Conservation (phyloP, 2,113 vertebrate genomes). For the Macquaria australasica region DNA sequence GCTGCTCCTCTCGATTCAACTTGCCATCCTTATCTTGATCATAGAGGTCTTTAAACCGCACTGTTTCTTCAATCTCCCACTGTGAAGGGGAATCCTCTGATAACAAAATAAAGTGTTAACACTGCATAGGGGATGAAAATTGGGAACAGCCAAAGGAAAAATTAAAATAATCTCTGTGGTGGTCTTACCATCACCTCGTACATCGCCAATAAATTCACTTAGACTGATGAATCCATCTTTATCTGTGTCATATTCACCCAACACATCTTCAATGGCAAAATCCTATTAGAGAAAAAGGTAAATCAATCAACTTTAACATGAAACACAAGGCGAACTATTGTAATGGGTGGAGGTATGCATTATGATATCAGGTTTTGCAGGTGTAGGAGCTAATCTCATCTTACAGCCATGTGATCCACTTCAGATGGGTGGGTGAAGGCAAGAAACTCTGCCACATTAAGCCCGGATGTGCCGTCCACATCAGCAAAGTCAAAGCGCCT, state of each 20-base stretch:
- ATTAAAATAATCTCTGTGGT: background rate
- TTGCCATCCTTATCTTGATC: conserved; percentile 93
- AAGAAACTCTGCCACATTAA: conserved; percentile 91
- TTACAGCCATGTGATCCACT: conserved; percentile 95
- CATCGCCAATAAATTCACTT: conserved; percentile 94
- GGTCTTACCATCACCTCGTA: conserved; percentile 89
- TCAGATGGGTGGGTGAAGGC: conserved; percentile 97
- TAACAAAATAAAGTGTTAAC: background rate
- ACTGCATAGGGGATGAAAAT: no score
- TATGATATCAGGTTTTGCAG: conserved; percentile 25
- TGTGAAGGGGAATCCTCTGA: conserved; percentile 87
- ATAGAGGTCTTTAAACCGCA: conserved; percentile 94
- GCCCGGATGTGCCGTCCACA: conserved; percentile 83
- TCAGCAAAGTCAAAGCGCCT: conserved; percentile 93
- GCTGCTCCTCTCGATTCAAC: conserved; percentile 90
- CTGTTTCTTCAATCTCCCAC: conserved; percentile 95
- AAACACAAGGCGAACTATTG: background rate
- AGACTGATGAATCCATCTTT: conserved; percentile 93
- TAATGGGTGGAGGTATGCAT: background rate
- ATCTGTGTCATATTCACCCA: conserved; percentile 93
- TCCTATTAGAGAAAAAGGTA: conserved; percentile 81
- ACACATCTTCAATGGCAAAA: conserved; percentile 94
- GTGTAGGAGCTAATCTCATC: conserved; percentile 42
- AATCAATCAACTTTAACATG: background rate
- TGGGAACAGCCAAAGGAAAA: background rate